These are phyloP conservation scores for Andrena haemorrhoa DNA, from an alignment of 2,888 invertebrate species.

Conservation along the genomic window DNA sequence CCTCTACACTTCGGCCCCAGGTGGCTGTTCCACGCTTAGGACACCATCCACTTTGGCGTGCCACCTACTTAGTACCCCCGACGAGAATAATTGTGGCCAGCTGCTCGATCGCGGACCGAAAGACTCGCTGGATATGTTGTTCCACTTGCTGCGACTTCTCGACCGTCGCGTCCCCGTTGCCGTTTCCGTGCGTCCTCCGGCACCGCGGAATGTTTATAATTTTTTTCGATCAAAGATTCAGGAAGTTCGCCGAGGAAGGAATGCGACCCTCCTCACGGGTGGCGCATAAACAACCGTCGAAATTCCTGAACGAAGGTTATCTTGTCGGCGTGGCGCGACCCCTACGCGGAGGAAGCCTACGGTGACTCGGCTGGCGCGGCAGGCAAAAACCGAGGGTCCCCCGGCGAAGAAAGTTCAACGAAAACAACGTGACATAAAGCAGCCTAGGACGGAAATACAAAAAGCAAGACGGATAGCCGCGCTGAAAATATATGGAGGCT, in stretches of 20 bases:
- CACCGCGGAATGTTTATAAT: neutral
- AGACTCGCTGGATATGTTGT: neutral
- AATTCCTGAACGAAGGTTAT: slow-evolving; percentile 47
- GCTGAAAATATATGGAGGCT: slow-evolving; percentile 62
- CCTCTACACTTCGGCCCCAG: slow-evolving; percentile 26
- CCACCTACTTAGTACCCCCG: slow-evolving; percentile 7
- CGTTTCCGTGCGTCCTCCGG: neutral
- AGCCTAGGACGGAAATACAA: slow-evolving; percentile 59
- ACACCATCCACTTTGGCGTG: slow-evolving; percentile 30
- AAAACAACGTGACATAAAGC: slow-evolving; percentile 58
- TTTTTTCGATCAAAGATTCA: slow-evolving; percentile 24
- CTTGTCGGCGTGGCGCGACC: slow-evolving; percentile 29
- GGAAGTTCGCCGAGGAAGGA: slow-evolving; percentile 33
- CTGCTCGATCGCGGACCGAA: slow-evolving; percentile 17
- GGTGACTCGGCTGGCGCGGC: slow-evolving; percentile 5
- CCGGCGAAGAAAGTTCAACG: slow-evolving; percentile 52
- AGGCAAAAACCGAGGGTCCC: slow-evolving; percentile 32
- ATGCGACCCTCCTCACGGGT: slow-evolving; percentile 15
- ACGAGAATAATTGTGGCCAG: slow-evolving; percentile 45
- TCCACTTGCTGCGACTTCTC: neutral
- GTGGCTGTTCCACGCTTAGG: slow-evolving; percentile 40
- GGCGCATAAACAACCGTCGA: slow-evolving; percentile 44
- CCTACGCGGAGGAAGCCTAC: slow-evolving; percentile 1
- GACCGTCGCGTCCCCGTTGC: neutral
- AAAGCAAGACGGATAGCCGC: slow-evolving; percentile 64